Evolutionary conservation across 2,888 invertebrate species (phyloP), one percentile per base, ranked within the genome.

Genomic region (Crepidodera aurea): DNA sequence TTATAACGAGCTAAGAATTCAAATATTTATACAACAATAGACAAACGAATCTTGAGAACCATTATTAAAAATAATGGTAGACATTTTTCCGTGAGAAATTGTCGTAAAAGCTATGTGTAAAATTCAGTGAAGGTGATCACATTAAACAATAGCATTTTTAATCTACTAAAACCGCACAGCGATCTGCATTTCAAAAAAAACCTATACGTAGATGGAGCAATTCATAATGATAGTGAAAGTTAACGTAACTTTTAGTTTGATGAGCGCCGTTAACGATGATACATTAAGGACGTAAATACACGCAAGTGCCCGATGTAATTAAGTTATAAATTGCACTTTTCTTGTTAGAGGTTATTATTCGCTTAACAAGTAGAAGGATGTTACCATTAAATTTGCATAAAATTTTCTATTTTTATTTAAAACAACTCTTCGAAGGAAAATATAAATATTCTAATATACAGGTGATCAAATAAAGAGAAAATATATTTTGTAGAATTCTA

Each of bases 91-190:
- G 62, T 62, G 65, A 57, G 65, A 65, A 60, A 29, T 54, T 46
- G 37, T 50, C 39, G 51, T 58, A 46, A 64, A 65, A 59, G 29
- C 34, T 13, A 46, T 10, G 37, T 56, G 56, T 62, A 62, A 56
- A 59, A 53, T 39, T 5, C 12, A 65, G 65, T 65, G 65, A 65
- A 65, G 65, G 65, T 56, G 60, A 40, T 60, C 19, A 12, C 57
- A 44, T 46, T n/a, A 37, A 60, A 65, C 65, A 65, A 65, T 65
- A 51, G 60, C 60, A 50, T 56, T 62, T 25, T 39, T 39, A 25
- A 39, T 34, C 34, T 34, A 15, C 37, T 37, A 51, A 57, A 51
- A 39, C 39, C 34, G 16, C 7, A 34, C 10, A 37, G 6, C 18
- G 22, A 44, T 48, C 16, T 27, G 25, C 29, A 48, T 48, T 48